Conservation (phyloP, 2,797 vertebrate genomes). For the Diceros bicornis region DNA sequence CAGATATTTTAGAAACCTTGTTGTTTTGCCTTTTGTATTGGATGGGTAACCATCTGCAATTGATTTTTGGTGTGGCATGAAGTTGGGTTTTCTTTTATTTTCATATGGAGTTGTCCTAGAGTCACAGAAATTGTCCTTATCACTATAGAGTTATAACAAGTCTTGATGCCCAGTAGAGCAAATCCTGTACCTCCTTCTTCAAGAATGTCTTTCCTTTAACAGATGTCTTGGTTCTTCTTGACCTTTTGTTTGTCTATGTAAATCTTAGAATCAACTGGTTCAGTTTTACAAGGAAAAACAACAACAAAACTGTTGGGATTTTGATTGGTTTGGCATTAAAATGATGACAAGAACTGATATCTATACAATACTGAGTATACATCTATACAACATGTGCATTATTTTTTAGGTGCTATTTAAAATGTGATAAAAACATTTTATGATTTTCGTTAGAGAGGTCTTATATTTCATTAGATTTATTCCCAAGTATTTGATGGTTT, state of each 20-base stretch:
- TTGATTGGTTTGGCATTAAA: not conserved
- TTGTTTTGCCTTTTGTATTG: not conserved
- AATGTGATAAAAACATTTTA: not conserved
- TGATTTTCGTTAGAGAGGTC: constrained; percentile 1
- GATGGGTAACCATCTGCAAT: not conserved
- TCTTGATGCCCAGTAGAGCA: not conserved
- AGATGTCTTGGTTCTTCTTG: not conserved
- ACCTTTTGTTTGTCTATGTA: not conserved
- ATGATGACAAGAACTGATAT: not conserved
- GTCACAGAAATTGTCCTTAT: not conserved
- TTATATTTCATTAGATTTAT: constrained; percentile 11
- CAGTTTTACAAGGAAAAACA: not conserved
- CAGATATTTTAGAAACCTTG: not conserved
- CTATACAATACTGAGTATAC: not conserved
- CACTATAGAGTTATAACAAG: not conserved
- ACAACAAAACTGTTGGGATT: not conserved
- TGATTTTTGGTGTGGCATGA: not conserved
- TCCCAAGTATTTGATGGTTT: not conserved
- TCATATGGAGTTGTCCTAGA: not conserved
- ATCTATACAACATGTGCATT: not conserved
- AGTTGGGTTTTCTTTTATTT: not conserved
- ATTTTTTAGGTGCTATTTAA: not conserved
- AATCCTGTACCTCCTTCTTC: not conserved
- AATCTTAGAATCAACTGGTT: not conserved
- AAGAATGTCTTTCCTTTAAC: not conserved